Evolutionary conservation across 2,797 vertebrate genomes (phyloP).

Genomic region (Yasuhikotakia modesta): DNA sequence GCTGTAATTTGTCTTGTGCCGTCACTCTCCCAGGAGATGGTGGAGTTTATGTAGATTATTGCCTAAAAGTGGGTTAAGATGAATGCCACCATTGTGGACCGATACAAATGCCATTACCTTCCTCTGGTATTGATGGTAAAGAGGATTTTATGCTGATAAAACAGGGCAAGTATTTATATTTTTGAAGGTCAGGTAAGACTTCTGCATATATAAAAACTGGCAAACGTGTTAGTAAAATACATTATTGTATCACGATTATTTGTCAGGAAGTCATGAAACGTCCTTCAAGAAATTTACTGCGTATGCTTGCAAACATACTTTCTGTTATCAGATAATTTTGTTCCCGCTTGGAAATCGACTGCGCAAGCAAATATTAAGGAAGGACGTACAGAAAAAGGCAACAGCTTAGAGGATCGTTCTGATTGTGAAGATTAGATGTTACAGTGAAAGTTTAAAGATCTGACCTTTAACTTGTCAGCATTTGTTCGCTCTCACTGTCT

Average conservation of each 20-base stretch:
- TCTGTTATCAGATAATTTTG: constrained; percentile 29
- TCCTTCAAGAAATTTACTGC: constrained; percentile 27
- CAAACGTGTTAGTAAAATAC: constrained; percentile 14
- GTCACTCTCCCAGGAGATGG: constrained; percentile 63
- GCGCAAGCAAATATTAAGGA: constrained; percentile 10
- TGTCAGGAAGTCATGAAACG: not conserved
- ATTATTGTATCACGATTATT: not conserved
- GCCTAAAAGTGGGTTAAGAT: constrained; percentile 77
- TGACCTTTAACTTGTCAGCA: constrained; percentile 58
- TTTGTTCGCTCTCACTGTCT: constrained; percentile 43
- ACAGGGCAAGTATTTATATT: constrained; percentile 21
- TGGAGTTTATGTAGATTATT: constrained; percentile 75
- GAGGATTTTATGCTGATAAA: constrained; percentile 24
- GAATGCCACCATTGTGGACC: constrained; percentile 61
- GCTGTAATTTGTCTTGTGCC: constrained; percentile 72
- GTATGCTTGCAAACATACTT: not conserved
- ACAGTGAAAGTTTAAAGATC: constrained; percentile 42
- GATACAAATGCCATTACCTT: constrained; percentile 59
- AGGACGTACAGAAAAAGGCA: constrained; percentile 40
- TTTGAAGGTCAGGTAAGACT: constrained; percentile 29
- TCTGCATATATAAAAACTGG: constrained; percentile 3
- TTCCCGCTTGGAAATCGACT: constrained; percentile 18
- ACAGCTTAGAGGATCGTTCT: constrained; percentile 21
- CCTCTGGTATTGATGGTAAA: constrained; percentile 41
- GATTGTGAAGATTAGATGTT: constrained; percentile 45